These are phyloP conservation scores for Kuschelorhynchus macadamiae DNA, from an alignment of 2,888 invertebrate genomes.

Conservation along the genomic window DNA sequence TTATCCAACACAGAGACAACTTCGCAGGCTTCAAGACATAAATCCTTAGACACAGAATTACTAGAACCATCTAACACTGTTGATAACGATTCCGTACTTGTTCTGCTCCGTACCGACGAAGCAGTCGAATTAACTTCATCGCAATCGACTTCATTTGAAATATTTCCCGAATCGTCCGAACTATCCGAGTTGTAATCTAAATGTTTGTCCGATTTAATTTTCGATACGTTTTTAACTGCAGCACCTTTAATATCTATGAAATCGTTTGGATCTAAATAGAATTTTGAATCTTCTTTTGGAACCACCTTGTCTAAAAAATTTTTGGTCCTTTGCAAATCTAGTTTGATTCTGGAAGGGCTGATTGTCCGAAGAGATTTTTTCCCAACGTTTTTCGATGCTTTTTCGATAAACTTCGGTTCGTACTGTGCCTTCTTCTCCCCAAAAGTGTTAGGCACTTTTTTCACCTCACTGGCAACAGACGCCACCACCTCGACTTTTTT, in stretches of 20 bases:
- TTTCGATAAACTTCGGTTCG: conserved; percentile 56
- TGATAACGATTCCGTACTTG: conserved; percentile 51
- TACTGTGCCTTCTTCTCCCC: conserved; percentile 53
- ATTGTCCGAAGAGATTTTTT: too few relatives aligned
- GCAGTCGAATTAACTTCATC: conserved; percentile 55
- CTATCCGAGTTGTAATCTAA: conserved; percentile 76
- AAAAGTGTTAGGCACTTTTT: conserved; percentile 38
- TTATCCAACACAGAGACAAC: conserved; percentile 18
- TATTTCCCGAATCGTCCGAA: conserved; percentile 85
- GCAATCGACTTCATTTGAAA: conserved; percentile 78
- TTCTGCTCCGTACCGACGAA: conserved; percentile 48
- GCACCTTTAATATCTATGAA: conserved; percentile 49
- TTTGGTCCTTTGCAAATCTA: conserved; percentile 56
- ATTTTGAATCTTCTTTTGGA: conserved; percentile 38
- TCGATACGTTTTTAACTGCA: conserved; percentile 29
- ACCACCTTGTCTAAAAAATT: conserved; percentile 54
- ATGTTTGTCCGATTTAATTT: conserved; percentile 40
- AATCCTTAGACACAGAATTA: conserved; percentile 15
- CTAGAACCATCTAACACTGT: conserved; percentile 47
- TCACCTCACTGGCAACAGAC: neutral
- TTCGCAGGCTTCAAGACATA: conserved; percentile 17
- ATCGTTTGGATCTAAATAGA: conserved; percentile 50
- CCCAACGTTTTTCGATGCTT: conserved; percentile 44
- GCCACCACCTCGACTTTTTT: conserved; percentile 36
- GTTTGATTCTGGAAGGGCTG: conserved; percentile 47